Percentiles rank a stretch among this genome's conserved stretches.
These are phyloP conservation scores for Borostomias antarcticus DNA, from an alignment of 2,797 vertebrate genomes.

Conservation along the genomic window DNA sequence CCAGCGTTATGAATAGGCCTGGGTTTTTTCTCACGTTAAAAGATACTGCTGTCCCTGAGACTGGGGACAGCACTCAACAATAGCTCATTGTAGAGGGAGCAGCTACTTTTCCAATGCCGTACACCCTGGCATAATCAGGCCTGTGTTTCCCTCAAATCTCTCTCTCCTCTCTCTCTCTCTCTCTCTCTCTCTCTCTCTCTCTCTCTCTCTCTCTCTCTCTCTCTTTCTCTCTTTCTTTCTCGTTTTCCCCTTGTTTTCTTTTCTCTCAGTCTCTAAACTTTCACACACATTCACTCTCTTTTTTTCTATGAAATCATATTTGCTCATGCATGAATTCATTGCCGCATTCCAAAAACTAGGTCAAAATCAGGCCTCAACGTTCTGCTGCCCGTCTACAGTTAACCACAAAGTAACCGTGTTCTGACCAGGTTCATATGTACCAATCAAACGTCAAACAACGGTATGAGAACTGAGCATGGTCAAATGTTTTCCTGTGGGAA, in stretches of 20 bases:
- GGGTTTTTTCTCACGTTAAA: constrained; percentile 19
- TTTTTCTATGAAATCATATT: constrained; percentile 1
- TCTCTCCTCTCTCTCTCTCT: background rate
- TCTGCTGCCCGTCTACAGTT: background rate
- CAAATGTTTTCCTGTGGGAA: background rate
- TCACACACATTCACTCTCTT: too few species aligned
- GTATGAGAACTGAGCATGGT: background rate
- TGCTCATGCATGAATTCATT: constrained; percentile 9
- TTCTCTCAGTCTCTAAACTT: too few species aligned
- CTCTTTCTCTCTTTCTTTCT: background rate
- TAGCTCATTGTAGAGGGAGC: constrained; percentile 19
- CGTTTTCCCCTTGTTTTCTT: background rate
- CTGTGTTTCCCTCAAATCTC: constrained; percentile 2
- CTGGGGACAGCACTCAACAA: constrained; percentile 17
- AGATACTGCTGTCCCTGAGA: constrained; percentile 13
- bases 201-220: background rate
- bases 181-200: constrained; percentile 1
- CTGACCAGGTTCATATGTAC: background rate
- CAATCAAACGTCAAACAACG: background rate
- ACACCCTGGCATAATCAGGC: constrained; percentile 12
- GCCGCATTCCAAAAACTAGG: constrained; percentile 8
- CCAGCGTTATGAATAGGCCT: constrained; percentile 17
- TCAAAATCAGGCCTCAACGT: background rate
- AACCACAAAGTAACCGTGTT: background rate
- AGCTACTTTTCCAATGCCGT: constrained; percentile 11